Evolutionary conservation across 92 coral and sea anemone species (phyloP).

Genomic region (Virgularia gustaviana): DNA sequence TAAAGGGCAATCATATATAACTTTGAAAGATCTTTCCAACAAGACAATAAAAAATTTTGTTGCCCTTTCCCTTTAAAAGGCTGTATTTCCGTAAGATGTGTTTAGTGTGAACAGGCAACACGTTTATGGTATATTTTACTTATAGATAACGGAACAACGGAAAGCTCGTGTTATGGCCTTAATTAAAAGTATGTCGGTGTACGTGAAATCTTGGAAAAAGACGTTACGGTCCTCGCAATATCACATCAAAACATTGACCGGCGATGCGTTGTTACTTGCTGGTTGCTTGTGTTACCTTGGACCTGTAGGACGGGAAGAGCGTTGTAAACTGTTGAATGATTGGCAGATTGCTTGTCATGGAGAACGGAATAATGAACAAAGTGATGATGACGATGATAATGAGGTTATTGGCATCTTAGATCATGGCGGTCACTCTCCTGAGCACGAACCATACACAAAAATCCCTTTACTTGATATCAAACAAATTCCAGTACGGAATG

Average conservation of each 20-base stretch:
- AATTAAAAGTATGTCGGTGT: constrained; percentile 62
- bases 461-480: constrained; percentile 43
- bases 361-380: constrained; percentile 36
- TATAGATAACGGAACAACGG: constrained; percentile 63
- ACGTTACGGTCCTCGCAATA: constrained; percentile 57
- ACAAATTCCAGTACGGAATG: constrained; percentile 62
- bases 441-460: constrained; percentile 34
- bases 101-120: background rate
- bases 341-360: constrained; percentile 88
- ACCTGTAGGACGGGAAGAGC: constrained; percentile 64
- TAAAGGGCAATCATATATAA: too few species aligned
- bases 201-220: constrained; percentile 65
- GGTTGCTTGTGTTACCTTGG: constrained; percentile 92
- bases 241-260: constrained; percentile 74
- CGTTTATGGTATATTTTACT: background rate
- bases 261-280: constrained; percentile 87
- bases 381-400: constrained; percentile 20
- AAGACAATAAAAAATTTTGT: too few species aligned
- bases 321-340: constrained; percentile 77
- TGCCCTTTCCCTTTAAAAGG: too few species aligned
- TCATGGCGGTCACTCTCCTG: background rate
- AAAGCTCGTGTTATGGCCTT: constrained; percentile 63
- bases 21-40: too few species aligned
- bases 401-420: background rate
- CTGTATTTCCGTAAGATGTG: too few species aligned